These are phyloP conservation scores for Castor canadensis DNA, from an alignment of 2,113 vertebrate genomes.

Conservation along the genomic window DNA sequence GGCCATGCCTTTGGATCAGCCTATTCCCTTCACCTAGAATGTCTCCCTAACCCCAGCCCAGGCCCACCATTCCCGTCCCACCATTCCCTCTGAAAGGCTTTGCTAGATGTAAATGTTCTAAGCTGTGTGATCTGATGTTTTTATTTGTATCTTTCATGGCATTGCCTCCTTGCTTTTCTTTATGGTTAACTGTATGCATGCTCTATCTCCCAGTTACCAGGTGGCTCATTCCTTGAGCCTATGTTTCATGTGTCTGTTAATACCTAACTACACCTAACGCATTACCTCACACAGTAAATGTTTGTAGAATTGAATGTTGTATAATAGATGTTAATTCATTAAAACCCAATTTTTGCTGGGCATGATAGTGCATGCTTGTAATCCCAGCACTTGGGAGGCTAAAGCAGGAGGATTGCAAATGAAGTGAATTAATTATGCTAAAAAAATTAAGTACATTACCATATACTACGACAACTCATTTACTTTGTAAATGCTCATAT, in stretches of 20 bases:
- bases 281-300: neutral
- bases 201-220: neutral
- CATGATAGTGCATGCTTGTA: too few species aligned
- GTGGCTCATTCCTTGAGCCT: neutral
- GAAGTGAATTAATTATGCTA: conserved; percentile 45
- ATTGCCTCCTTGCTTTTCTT: neutral
- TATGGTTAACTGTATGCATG: neutral
- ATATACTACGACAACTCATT: neutral
- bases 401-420: neutral
- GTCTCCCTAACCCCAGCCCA: neutral
- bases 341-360: neutral
- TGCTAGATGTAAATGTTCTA: too few species aligned
- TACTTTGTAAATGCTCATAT: conserved; percentile 48
- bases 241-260: neutral
- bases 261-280: neutral
- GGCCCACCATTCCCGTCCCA: neutral
- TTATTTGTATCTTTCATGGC: neutral
- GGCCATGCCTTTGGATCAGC: neutral
- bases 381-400: too few species aligned
- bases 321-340: conserved; percentile 48
- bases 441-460: conserved; percentile 42
- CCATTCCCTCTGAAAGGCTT: neutral
- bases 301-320: conserved; percentile 32
- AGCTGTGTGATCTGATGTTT: neutral
- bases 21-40: neutral